These are phyloP conservation scores for Campopleginae sp. DNA, from an alignment of 2,888 invertebrate genomes.

Conservation along the genomic window DNA sequence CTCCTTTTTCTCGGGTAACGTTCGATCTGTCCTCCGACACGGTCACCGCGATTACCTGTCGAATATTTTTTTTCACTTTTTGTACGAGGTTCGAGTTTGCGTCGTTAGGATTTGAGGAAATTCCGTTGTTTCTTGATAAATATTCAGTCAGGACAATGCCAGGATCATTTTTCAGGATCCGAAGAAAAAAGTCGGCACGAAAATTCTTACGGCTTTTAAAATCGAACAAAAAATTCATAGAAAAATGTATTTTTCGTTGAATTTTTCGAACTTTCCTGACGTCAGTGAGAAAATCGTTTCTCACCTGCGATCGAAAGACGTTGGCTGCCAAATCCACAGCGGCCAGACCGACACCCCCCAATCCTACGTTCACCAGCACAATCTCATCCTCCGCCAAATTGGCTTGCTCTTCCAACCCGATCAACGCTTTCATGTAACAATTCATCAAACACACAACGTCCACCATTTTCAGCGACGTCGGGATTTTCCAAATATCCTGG, in stretches of 20 bases:
- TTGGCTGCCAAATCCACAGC: conserved; percentile 89
- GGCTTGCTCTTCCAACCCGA: conserved; percentile 87
- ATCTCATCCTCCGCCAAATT: conserved; percentile 85
- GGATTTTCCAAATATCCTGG: conserved; percentile 87
- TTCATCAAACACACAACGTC: conserved; percentile 87
- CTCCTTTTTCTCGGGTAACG: conserved; percentile 87
- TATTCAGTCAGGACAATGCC: neutral
- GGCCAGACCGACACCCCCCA: conserved; percentile 88
- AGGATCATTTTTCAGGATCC: too few species aligned
- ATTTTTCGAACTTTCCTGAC: too few species aligned
- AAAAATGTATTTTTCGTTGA: too few species aligned
- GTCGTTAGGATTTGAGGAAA: too few species aligned
- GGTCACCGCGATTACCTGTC: conserved; percentile 89
- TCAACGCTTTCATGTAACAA: conserved; percentile 88
- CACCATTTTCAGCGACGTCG: conserved; percentile 85
- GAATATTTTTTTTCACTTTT: conserved; percentile 48
- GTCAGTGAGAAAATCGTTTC: conserved; percentile 5
- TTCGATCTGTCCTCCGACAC: conserved; percentile 87
- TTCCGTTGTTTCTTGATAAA: too few species aligned
- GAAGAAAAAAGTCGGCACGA: too few species aligned
- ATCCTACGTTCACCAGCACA: conserved; percentile 88
- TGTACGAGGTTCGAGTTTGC: too few species aligned
- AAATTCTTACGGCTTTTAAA: too few species aligned
- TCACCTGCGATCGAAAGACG: conserved; percentile 88
- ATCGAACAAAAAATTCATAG: too few species aligned